Conservation (phyloP, 2,888 invertebrate genomes). For the Penaeus monodon region DNA sequence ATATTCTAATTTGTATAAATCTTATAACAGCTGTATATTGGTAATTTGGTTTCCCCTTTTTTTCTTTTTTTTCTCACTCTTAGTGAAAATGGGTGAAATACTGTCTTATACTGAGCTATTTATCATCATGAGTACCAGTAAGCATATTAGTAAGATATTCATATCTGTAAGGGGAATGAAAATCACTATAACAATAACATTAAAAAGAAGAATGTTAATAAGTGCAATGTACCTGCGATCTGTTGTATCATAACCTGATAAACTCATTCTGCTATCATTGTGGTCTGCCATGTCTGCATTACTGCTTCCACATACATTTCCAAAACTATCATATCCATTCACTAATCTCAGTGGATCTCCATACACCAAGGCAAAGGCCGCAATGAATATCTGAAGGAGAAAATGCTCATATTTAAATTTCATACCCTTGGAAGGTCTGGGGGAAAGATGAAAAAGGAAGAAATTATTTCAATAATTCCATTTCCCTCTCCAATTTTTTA, state of each 20-base stretch:
- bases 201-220: too few species aligned
- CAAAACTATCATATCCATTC: slow-evolving; percentile 93
- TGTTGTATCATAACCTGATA: slow-evolving; percentile 45
- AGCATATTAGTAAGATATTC: too few species aligned
- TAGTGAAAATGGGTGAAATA: too few species aligned
- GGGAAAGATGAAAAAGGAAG: not conserved
- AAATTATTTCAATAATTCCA: not conserved
- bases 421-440: not conserved
- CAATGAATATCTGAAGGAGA: slow-evolving; percentile 67
- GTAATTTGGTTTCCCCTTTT: too few species aligned
- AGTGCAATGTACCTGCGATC: slow-evolving; percentile 33
- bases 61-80: too few species aligned
- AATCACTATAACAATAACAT: too few species aligned
- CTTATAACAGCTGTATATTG: too few species aligned
- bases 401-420: not conserved
- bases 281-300: slow-evolving; percentile 81
- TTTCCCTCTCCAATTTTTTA: too few species aligned
- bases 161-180: too few species aligned
- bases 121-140: too few species aligned
- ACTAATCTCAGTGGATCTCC: slow-evolving; percentile 87
- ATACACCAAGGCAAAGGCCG: slow-evolving; percentile 86
- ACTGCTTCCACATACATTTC: slow-evolving; percentile 91
- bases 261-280: slow-evolving; percentile 11
- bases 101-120: too few species aligned
- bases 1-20: not conserved